Evolutionary conservation across 2,888 invertebrate species (phyloP), one percentile per base, ranked within the genome.

Genomic region (Lasioglossum vierecki): DNA sequence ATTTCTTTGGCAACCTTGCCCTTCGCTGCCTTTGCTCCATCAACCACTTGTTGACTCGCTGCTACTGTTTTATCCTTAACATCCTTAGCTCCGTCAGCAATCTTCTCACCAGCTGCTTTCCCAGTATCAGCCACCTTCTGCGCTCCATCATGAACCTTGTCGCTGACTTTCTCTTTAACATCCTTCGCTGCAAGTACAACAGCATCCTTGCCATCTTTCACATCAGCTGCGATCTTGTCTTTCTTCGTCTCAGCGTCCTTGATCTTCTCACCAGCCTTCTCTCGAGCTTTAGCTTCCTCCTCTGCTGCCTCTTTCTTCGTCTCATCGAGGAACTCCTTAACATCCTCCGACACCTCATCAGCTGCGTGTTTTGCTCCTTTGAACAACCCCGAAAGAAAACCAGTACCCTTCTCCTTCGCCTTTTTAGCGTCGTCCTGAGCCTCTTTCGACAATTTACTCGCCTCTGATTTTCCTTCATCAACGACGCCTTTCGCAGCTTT

Each of bases 261-360:
- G 18, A 76, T 4, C 35, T 76, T 66, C 11, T 46, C 30, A 1
- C 88, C 78, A 0, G 76, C 77, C 13, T 83, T 79, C 63, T 82
- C 72, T 22, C 57, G 72, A 2, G 15, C 63, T 95, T 90, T 95
- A 95, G 35, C 95, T 95, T 91, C 95, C 66, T 63, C 79, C 6
- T 60, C 79, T 1, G 35, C 81, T 44, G 41, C 81, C 95, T 95
- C 96, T 95, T 57, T 87, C 80, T 95, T 95, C 0, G 96, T 95
- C 88, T 96, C 92, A 87, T 95, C 95, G 5, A 96, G 93, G 0
- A 96, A 95, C 11, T 13, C 95, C 95, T 92, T 96, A 95, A 95
- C 96, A 95, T 88, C 88, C 66, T 82, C 85, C 4, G 80, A 87
- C 2, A 86, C 83, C 35, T 87, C 88, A 0, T 87, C 86, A 11